Evolutionary conservation across 2,797 vertebrate species (phyloP).

Genomic region (Apodemus agrarius): DNA sequence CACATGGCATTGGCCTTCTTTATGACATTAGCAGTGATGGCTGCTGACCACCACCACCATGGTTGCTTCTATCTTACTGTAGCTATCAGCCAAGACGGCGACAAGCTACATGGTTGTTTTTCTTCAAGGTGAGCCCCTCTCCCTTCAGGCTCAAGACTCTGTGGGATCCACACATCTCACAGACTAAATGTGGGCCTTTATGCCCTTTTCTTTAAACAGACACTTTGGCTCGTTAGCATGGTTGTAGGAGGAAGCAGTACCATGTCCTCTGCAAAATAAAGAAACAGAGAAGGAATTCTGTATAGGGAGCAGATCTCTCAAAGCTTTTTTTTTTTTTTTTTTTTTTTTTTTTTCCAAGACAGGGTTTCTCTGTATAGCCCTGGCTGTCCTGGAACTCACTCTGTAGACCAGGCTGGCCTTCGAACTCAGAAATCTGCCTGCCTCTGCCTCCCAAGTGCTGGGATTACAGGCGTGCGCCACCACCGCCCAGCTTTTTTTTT

Average conservation of each 20-base stretch:
- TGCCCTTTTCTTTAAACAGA: neutral
- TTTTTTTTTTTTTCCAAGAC: neutral
- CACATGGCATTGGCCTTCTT: neutral
- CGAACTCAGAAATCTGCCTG: no score
- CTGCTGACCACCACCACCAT: neutral
- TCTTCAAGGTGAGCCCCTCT: neutral
- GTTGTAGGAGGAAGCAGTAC: neutral
- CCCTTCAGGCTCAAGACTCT: neutral
- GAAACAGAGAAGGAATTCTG: no score
- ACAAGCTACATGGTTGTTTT: neutral
- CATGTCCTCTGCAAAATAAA: neutral
- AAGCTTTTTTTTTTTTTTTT: neutral
- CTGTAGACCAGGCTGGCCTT: no score
- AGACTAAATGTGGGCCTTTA: neutral
- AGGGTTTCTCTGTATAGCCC: no score
- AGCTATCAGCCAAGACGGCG: neutral
- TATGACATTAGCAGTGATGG: neutral
- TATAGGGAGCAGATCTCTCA: neutral
- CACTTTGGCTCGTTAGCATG: neutral
- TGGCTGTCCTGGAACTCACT: no score
- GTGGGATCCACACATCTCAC: neutral
- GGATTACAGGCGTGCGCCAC: no score
- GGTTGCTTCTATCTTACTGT: neutral
- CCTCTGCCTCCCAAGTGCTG: no score
- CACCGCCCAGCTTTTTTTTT: no score